Conservation (phyloP, 23 tunicate species). For the Botrylloides violaceus region DNA sequence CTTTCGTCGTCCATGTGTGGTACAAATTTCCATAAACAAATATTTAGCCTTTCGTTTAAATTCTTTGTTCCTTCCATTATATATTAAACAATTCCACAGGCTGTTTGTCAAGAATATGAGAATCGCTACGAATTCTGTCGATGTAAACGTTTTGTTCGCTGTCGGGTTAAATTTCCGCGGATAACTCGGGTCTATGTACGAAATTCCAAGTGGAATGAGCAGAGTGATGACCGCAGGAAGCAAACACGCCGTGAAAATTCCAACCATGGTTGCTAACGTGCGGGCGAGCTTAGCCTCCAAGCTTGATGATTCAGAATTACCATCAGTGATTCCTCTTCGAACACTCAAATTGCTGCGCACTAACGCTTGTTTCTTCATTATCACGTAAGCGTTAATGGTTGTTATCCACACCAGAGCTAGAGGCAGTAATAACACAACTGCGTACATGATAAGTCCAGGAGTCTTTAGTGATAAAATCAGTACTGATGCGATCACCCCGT, state of each 20-base stretch:
- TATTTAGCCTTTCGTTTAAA: conserved; percentile 8
- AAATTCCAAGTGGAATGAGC: not conserved
- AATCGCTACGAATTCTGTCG: conserved; percentile 21
- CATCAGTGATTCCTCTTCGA: not conserved
- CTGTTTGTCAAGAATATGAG: conserved; percentile 49
- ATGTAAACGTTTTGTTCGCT: conserved; percentile 1
- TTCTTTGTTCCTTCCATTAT: conserved; percentile 39
- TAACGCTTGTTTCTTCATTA: conserved; percentile 38
- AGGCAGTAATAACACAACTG: conserved; percentile 38
- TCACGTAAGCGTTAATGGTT: conserved; percentile 26
- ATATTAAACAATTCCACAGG: conserved; percentile 57
- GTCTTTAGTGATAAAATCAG: conserved; percentile 27
- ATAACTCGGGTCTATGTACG: not conserved
- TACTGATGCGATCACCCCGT: conserved; percentile 36
- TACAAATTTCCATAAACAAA: not conserved
- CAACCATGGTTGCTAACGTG: conserved; percentile 61
- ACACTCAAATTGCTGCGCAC: conserved; percentile 18
- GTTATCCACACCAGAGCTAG: conserved; percentile 48
- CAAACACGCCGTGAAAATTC: conserved; percentile 40
- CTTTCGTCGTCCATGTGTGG: too few relatives aligned
- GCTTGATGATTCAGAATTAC: not conserved
- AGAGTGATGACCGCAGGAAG: conserved; percentile 32
- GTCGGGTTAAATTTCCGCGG: not conserved
- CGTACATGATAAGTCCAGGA: conserved; percentile 29
- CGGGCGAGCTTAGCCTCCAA: conserved; percentile 47